Conservation (phyloP, 2,888 invertebrate species). For the Torymus auratus region DNA sequence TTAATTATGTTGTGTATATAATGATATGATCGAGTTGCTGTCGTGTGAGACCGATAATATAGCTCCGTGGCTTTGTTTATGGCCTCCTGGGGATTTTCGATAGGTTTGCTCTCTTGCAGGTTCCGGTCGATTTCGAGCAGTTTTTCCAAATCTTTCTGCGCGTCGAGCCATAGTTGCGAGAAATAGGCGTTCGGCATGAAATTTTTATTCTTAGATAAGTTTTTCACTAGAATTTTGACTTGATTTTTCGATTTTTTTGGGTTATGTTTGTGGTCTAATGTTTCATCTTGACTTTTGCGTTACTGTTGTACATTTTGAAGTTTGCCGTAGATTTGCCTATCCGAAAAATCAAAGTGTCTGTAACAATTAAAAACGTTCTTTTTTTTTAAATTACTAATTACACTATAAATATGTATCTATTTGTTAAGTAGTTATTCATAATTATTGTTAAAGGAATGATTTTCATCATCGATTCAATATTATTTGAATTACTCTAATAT, state of each 20-base stretch:
- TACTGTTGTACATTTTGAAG: neutral
- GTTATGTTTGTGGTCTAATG: constrained; percentile 12
- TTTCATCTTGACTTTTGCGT: constrained; percentile 11
- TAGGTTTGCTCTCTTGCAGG: constrained; percentile 51
- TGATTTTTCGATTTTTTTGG: constrained; percentile 12
- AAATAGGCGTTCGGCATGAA: constrained; percentile 67
- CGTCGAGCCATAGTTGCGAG: constrained; percentile 66
- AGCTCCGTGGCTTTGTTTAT: constrained; percentile 62
- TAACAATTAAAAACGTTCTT: neutral
- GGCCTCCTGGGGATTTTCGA: constrained; percentile 47
- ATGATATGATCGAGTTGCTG: too few relatives aligned
- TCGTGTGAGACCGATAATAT: constrained; percentile 60
- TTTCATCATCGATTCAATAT: too few relatives aligned
- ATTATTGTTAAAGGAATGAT: too few relatives aligned
- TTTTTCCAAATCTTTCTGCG: constrained; percentile 65
- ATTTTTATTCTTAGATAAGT: constrained; percentile 24
- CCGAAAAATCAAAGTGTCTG: neutral
- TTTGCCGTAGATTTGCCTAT: too few relatives aligned
- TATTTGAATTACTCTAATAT: too few relatives aligned
- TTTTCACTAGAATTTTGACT: constrained; percentile 42
- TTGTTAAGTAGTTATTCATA: too few relatives aligned
- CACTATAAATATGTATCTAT: too few relatives aligned
- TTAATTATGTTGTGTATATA: too few relatives aligned
- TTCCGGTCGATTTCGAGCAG: constrained; percentile 64
- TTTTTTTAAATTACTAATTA: neutral